phyloP scores from a whole-genome alignment of 2,797 vertebrate genomes.

The Heterohyrax brucei region DNA sequence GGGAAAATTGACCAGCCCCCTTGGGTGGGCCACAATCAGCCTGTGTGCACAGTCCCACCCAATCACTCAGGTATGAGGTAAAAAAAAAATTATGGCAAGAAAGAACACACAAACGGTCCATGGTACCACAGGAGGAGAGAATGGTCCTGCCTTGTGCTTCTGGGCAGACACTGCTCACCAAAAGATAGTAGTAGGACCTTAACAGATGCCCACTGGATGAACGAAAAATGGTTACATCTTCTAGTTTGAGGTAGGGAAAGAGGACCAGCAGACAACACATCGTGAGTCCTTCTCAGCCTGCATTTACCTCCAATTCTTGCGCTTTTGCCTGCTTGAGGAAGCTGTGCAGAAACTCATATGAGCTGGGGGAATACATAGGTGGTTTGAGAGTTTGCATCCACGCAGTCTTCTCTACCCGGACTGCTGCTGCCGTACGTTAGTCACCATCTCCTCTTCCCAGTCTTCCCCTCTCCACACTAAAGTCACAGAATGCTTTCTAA shows the following conservation, averaged over 20 bases:
- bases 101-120: no score
- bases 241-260: neutral
- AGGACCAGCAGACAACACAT: neutral
- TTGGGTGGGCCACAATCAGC: no score
- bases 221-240: neutral
- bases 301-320: neutral
- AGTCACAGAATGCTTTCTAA: neutral
- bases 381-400: neutral
- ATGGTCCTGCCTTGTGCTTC: neutral
- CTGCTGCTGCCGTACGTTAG: neutral
- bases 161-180: neutral
- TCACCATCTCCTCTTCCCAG: no score
- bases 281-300: neutral
- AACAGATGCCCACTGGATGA: neutral
- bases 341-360: neutral
- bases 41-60: no score
- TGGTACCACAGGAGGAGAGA: neutral
- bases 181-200: neutral
- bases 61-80: no score
- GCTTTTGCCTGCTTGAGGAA: neutral
- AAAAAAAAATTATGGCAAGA: no score
- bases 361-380: neutral
- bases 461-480: neutral
- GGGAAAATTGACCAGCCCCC: no score
- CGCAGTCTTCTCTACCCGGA: no score